Conservation (phyloP, 2,113 vertebrate genomes). For the Athene cunicularia region DNA sequence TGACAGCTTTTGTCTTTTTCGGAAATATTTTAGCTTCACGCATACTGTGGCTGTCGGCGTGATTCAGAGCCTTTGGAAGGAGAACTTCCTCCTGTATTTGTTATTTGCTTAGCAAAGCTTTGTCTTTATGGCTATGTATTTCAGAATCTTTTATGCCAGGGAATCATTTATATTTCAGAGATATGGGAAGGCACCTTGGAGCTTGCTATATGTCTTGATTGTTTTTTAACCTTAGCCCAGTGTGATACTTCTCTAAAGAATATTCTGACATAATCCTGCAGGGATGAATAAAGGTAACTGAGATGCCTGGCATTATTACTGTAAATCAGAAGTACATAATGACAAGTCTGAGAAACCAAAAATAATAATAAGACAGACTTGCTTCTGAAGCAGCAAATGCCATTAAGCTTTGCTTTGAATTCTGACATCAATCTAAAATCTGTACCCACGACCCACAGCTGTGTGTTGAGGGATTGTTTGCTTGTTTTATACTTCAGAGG, state of each 20-base stretch:
- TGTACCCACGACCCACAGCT: neutral
- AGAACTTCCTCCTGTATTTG: conserved; percentile 55
- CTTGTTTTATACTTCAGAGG: neutral
- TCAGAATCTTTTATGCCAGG: conserved; percentile 62
- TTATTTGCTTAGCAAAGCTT: conserved; percentile 70
- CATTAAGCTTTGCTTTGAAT: neutral
- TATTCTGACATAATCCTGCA: conserved; percentile 41
- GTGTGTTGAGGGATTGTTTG: neutral
- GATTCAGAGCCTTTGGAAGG: conserved; percentile 61
- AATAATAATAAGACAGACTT: conserved; percentile 40
- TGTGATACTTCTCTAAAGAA: conserved; percentile 36
- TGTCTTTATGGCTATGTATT: conserved; percentile 64
- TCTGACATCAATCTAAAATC: neutral
- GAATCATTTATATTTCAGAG: conserved; percentile 57
- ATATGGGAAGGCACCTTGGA: conserved; percentile 7
- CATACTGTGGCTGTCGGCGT: neutral
- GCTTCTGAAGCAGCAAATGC: neutral
- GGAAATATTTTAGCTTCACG: conserved; percentile 18
- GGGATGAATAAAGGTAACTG: conserved; percentile 34
- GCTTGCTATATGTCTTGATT: conserved; percentile 49
- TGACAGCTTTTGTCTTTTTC: conserved; percentile 20
- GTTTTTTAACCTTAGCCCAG: conserved; percentile 50
- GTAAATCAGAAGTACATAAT: conserved; percentile 46
- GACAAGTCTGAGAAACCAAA: conserved; percentile 39
- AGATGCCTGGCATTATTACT: conserved; percentile 38